phyloP scores from a whole-genome alignment of 2,113 vertebrate species.

The Vimba vimba region DNA sequence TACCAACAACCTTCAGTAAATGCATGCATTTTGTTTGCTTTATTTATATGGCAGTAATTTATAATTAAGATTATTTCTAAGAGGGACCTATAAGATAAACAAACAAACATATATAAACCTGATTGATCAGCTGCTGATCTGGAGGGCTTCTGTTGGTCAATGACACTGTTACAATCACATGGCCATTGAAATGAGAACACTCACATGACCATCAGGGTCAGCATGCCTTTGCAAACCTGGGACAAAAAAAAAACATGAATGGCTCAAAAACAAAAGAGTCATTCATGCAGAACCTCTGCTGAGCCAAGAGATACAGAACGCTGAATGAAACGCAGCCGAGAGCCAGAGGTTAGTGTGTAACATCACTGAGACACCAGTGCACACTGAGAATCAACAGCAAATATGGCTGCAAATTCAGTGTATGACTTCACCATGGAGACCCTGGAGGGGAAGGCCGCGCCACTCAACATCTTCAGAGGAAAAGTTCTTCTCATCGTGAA shows the following conservation, averaged over 20 bases:
- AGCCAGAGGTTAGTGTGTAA: conserved; percentile 53
- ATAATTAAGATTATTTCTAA: not conserved
- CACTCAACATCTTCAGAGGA: conserved; percentile 68
- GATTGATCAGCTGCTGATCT: not conserved
- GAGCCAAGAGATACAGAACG: conserved; percentile 69
- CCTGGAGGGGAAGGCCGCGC: conserved; percentile 70
- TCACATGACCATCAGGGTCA: conserved; percentile 42
- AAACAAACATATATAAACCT: not conserved
- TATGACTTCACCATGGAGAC: conserved; percentile 76
- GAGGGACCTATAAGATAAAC: not conserved
- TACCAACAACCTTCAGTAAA: not conserved
- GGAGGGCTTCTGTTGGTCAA: not conserved
- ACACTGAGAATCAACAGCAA: conserved; percentile 26
- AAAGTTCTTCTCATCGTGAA: conserved; percentile 79
- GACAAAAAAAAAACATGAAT: conserved; percentile 60
- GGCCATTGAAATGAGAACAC: conserved; percentile 10
- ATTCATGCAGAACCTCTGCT: conserved; percentile 79
- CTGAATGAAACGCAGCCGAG: conserved; percentile 64
- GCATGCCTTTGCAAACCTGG: conserved; percentile 56
- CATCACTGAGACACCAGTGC: conserved; percentile 49
- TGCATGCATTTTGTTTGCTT: not conserved
- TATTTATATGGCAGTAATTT: not conserved
- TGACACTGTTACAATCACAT: not conserved
- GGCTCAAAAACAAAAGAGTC: conserved; percentile 70
- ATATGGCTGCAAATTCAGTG: conserved; percentile 70